These are phyloP conservation scores for Junco hyemalis DNA, from an alignment of 2,113 vertebrate species.

Conservation along the genomic window DNA sequence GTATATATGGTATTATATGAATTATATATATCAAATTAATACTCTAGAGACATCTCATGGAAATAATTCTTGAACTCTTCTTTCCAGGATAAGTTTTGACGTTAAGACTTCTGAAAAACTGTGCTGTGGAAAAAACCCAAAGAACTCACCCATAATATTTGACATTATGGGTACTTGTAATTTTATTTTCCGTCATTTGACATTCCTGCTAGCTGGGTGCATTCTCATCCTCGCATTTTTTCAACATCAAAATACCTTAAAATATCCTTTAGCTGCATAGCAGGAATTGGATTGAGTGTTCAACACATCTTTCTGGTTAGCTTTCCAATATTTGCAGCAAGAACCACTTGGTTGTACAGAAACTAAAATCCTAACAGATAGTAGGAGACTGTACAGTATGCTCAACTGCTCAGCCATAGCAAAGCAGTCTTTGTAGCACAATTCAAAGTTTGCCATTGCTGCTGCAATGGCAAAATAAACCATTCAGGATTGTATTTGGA, in stretches of 20 bases:
- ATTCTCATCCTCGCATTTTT: background rate
- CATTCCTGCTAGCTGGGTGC: background rate
- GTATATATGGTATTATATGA: background rate
- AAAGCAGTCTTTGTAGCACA: background rate
- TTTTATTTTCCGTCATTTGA: background rate
- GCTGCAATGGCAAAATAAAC: background rate
- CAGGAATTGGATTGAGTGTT: background rate
- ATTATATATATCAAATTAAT: background rate
- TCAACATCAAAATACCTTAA: slow-evolving; percentile 9
- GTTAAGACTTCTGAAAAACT: background rate
- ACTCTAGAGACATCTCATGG: background rate
- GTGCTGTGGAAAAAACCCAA: background rate
- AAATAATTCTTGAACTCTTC: background rate
- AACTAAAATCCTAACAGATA: background rate
- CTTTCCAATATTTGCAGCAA: slow-evolving; percentile 45
- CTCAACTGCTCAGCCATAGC: background rate
- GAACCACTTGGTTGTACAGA: background rate
- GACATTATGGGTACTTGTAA: background rate
- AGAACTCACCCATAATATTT: background rate
- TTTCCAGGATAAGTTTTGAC: background rate
- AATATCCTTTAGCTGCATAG: background rate
- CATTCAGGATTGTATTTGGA: background rate
- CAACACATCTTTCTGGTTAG: background rate
- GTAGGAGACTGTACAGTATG: background rate
- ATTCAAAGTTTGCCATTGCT: background rate